phyloP scores from a whole-genome alignment of 1,140 invertebrate species.

The Oppia nitens region DNA sequence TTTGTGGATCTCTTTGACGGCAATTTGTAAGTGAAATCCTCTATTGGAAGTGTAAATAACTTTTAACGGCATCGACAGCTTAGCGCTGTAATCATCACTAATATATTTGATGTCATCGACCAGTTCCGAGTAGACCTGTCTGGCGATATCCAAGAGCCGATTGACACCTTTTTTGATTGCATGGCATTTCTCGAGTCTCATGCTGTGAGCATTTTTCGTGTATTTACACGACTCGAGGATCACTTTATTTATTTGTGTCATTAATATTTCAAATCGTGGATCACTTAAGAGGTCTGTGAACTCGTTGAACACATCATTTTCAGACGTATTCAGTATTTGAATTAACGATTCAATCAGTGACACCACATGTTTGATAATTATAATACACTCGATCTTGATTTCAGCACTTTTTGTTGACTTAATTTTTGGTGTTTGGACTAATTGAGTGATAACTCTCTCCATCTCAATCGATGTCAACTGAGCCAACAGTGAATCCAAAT shows the following conservation, averaged over 20 bases:
- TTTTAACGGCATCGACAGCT: conserved; percentile 28
- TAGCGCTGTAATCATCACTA: conserved; percentile 1
- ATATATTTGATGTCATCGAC: conserved; percentile 55
- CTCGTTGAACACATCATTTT: conserved; percentile 40
- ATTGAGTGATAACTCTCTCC: conserved; percentile 41
- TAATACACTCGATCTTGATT: conserved; percentile 54
- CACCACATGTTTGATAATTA: conserved; percentile 58
- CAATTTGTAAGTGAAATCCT: conserved; percentile 57
- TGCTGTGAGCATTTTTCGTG: conserved; percentile 41
- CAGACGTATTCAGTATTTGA: conserved; percentile 38
- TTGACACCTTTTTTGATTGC: conserved; percentile 29
- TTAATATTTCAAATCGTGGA: conserved; percentile 37
- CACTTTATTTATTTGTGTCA: conserved; percentile 26
- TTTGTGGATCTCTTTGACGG: conserved; percentile 24
- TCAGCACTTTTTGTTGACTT: conserved; percentile 43
- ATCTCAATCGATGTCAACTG: conserved; percentile 36
- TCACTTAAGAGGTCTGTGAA: conserved; percentile 38
- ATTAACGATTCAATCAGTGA: conserved; percentile 46
- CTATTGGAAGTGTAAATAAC: conserved; percentile 44
- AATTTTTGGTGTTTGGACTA: conserved; percentile 38
- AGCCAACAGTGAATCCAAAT: conserved; percentile 32
- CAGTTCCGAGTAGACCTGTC: conserved; percentile 55
- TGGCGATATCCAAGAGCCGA: conserved; percentile 50
- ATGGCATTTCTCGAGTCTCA: conserved; percentile 49
- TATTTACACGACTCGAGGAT: conserved; percentile 39